Evolutionary conservation across 2,113 vertebrate species (phyloP).

Genomic region (Panthera uncia): DNA sequence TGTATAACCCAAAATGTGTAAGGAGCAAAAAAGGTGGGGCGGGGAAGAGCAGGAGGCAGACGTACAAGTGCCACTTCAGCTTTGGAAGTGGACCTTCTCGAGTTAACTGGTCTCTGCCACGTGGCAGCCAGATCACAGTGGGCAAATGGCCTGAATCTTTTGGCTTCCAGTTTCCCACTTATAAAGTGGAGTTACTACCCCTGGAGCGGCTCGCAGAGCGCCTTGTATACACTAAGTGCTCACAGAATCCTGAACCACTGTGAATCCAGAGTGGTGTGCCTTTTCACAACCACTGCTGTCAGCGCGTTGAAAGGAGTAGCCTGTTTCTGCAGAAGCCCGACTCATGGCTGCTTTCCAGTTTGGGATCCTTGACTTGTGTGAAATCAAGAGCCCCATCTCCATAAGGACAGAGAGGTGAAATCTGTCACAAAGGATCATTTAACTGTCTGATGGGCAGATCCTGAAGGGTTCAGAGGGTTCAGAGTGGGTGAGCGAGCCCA

Average conservation of each 20-base stretch:
- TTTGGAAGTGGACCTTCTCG: not conserved
- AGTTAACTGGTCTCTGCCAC: not conserved
- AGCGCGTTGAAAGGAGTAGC: not conserved
- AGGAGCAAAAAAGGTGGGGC: not conserved
- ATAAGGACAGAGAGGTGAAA: not conserved
- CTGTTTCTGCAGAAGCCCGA: not conserved
- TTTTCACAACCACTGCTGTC: not conserved
- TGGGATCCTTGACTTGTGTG: not conserved
- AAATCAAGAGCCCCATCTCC: not conserved
- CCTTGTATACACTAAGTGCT: fast-evolving
- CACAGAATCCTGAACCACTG: not conserved
- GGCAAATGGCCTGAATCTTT: not conserved
- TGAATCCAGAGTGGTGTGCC: not conserved
- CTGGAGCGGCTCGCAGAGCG: not conserved
- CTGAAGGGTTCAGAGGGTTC: not conserved
- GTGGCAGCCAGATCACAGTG: not conserved
- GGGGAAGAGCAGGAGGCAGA: not conserved
- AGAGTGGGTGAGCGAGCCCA: not conserved
- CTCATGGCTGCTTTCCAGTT: not conserved
- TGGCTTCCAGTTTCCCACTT: not conserved
- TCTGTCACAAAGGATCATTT: not conserved
- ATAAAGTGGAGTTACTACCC: not conserved
- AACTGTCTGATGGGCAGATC: not conserved
- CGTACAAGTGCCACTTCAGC: not conserved
- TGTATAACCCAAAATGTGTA: not conserved